These are phyloP conservation scores for Hybognathus amarus DNA, from an alignment of 2,797 vertebrate genomes.

Conservation along the genomic window DNA sequence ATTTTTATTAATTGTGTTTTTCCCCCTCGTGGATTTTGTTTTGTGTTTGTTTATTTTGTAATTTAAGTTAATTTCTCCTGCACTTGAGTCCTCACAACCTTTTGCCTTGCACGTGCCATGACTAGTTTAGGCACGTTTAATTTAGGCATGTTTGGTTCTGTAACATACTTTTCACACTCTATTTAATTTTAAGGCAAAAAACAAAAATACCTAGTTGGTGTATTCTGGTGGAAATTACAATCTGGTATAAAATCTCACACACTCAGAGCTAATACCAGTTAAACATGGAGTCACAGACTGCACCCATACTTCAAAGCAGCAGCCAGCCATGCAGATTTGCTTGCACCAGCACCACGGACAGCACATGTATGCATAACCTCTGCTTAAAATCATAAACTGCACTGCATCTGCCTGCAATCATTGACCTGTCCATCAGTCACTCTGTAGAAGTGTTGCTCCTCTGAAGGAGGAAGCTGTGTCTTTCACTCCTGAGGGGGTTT, in stretches of 20 bases:
- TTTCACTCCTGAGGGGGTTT: slow-evolving; percentile 27
- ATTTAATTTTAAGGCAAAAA: background rate
- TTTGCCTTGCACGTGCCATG: too few relatives aligned
- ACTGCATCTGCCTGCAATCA: slow-evolving; percentile 11
- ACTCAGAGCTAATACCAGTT: too few relatives aligned
- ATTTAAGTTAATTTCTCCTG: too few relatives aligned
- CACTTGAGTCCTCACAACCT: too few relatives aligned
- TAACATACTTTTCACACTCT: background rate
- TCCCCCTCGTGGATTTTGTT: too few relatives aligned
- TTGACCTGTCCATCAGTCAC: slow-evolving; percentile 37
- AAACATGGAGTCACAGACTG: background rate
- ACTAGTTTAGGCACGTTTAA: background rate
- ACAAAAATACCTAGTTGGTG: background rate
- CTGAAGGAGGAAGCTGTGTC: slow-evolving; percentile 28
- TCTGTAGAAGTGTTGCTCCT: slow-evolving; percentile 28
- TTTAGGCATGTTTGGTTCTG: too few relatives aligned
- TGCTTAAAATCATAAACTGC: slow-evolving; percentile 17
- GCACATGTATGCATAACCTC: background rate
- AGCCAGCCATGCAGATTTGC: background rate
- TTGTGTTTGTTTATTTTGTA: too few relatives aligned
- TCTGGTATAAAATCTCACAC: background rate
- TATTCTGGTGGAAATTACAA: background rate
- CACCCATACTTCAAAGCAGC: background rate
- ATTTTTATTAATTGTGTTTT: too few relatives aligned
- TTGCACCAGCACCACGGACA: slow-evolving; percentile 25